Evolutionary conservation across 2,888 invertebrate species (phyloP).

Genomic region (Pharmacophagus antenor): DNA sequence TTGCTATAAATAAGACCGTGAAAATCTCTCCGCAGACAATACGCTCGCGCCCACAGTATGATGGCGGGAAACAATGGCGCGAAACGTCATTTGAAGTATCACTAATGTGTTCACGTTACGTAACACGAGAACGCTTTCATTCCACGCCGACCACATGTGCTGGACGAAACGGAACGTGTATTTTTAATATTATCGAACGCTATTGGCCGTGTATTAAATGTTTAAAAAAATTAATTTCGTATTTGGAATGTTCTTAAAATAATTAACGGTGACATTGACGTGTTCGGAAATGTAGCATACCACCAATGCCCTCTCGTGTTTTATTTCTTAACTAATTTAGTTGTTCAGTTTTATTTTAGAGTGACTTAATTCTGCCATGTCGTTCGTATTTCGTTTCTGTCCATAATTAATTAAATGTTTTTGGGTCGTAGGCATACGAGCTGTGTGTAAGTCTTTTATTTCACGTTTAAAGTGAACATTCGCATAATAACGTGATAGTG

Average conservation of each 20-base stretch:
- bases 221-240: too few species aligned
- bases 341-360: background rate
- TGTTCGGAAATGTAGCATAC: background rate
- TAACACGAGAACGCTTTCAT: constrained; percentile 25
- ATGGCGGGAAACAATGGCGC: constrained; percentile 15
- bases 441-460: too few species aligned
- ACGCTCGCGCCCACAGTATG: constrained; percentile 17
- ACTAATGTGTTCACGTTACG: constrained; percentile 25
- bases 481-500: background rate
- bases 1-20: constrained; percentile 23
- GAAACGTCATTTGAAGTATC: constrained; percentile 19
- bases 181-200: background rate
- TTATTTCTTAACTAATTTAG: background rate
- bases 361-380: background rate
- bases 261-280: background rate
- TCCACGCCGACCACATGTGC: constrained; percentile 21
- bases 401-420: background rate
- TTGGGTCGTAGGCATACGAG: too few species aligned
- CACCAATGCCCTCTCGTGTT: background rate
- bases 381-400: background rate
- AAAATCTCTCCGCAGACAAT: constrained; percentile 22
- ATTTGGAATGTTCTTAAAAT: too few species aligned
- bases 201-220: too few species aligned
- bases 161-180: constrained; percentile 14
- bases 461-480: background rate